Conservation (phyloP, 2,888 invertebrate genomes). For the Lampropteryx suffumata region DNA sequence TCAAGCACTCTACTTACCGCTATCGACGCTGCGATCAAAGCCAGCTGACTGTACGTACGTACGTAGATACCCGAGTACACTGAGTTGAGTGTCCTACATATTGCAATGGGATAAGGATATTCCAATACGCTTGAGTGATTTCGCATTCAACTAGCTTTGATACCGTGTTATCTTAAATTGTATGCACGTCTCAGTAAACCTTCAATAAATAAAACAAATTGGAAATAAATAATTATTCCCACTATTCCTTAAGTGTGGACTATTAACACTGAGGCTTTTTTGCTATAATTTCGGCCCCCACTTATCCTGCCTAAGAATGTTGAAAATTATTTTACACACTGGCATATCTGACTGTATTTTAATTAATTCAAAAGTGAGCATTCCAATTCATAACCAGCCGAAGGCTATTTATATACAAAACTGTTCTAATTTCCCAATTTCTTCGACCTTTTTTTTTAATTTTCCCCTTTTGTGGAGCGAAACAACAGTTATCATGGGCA, state of each 20-base stretch:
- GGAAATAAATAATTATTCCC: too few relatives aligned
- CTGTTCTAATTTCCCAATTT: constrained; percentile 1
- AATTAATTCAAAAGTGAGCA: not conserved
- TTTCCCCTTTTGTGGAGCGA: not conserved
- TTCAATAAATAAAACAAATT: too few relatives aligned
- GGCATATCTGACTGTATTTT: too few relatives aligned
- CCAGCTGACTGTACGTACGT: not conserved
- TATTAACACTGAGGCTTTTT: too few relatives aligned
- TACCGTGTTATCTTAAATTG: constrained; percentile 3
- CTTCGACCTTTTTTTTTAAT: not conserved
- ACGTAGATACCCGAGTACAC: not conserved
- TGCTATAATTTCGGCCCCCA: too few relatives aligned
- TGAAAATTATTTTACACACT: too few relatives aligned
- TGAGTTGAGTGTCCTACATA: not conserved
- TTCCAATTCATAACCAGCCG: not conserved
- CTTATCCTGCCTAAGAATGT: too few relatives aligned
- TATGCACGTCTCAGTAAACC: not conserved
- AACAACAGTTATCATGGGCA: not conserved
- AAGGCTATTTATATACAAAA: not conserved
- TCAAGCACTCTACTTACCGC: constrained; percentile 13
- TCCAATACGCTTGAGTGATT: constrained; percentile 5
- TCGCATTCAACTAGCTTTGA: constrained; percentile 4
- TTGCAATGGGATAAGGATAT: constrained; percentile 5
- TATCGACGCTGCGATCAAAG: constrained; percentile 11
- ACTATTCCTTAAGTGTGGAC: too few relatives aligned